Conservation (phyloP, 30 jellyfish, hydroid and myxozoan species). For the Catostylus mosaicus region DNA sequence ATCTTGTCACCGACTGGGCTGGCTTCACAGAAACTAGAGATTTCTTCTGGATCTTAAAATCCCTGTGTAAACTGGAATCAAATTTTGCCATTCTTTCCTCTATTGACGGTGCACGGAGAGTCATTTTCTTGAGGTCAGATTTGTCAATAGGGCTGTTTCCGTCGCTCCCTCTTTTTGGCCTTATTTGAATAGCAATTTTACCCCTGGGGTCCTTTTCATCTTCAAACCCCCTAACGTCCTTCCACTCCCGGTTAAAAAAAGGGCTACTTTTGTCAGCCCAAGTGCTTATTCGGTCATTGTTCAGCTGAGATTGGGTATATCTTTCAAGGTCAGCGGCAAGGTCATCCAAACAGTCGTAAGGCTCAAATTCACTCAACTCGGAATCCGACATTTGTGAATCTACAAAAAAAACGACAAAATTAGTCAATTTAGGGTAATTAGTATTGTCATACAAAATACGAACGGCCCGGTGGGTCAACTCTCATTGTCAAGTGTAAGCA, state of each 20-base stretch:
- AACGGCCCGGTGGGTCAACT: too few species aligned
- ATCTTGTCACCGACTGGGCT: slow-evolving; percentile 1
- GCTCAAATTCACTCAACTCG: slow-evolving; percentile 72
- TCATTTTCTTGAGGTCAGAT: slow-evolving; percentile 30
- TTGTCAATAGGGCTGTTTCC: slow-evolving; percentile 5
- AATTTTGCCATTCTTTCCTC: slow-evolving; percentile 69
- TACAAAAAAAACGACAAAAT: neutral
- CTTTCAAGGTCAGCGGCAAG: slow-evolving; percentile 75
- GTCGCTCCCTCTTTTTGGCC: slow-evolving; percentile 27
- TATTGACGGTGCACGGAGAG: slow-evolving; percentile 51
- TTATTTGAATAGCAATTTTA: slow-evolving; percentile 65
- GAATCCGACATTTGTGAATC: slow-evolving; percentile 57
- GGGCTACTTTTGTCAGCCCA: neutral
- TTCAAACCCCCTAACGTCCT: neutral
- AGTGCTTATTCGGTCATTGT: slow-evolving; percentile 13
- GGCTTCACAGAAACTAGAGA: slow-evolving; percentile 14
- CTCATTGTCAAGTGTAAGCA: too few species aligned
- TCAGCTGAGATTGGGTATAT: slow-evolving; percentile 41
- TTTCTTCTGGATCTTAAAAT: neutral
- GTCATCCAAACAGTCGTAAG: slow-evolving; percentile 68
- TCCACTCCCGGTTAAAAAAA: neutral
- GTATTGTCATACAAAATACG: too few species aligned
- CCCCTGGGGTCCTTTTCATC: slow-evolving; percentile 48
- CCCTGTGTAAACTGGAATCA: slow-evolving; percentile 12
- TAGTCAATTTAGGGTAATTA: too few species aligned